phyloP scores from a whole-genome alignment of 2,113 vertebrate species.

The Apeltes quadracus region DNA sequence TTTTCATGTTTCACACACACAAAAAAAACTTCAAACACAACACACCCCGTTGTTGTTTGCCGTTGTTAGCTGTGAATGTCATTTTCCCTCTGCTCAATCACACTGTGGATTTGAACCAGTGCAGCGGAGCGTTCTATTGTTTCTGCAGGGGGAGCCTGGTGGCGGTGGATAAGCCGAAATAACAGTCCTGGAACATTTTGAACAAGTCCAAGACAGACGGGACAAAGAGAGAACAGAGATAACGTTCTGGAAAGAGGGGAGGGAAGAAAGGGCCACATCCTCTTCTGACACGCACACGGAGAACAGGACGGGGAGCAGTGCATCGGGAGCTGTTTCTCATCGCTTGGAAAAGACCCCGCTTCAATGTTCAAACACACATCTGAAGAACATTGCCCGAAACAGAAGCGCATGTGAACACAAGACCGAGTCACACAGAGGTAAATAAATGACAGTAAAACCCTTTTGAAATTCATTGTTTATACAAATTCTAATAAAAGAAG shows the following conservation, averaged over 20 bases:
- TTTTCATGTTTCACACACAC: constrained; percentile 42
- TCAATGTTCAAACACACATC: not conserved
- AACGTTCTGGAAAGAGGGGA: constrained; percentile 12
- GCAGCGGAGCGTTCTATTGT: constrained; percentile 39
- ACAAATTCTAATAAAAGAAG: constrained; percentile 41
- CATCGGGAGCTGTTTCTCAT: not conserved
- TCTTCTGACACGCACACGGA: constrained; percentile 6
- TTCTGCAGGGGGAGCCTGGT: constrained; percentile 53
- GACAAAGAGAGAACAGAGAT: constrained; percentile 32
- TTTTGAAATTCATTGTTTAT: constrained; percentile 35
- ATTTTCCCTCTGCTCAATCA: constrained; percentile 7
- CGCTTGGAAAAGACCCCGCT: not conserved
- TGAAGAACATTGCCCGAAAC: not conserved
- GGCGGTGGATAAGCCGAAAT: constrained; percentile 67
- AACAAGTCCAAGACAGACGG: constrained; percentile 19
- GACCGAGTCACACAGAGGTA: not conserved
- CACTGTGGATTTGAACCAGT: constrained; percentile 46
- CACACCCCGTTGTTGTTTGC: constrained; percentile 20
- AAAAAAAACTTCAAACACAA: constrained; percentile 18
- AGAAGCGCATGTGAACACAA: not conserved
- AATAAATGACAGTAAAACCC: constrained; percentile 14
- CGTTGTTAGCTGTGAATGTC: constrained; percentile 8
- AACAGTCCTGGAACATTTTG: constrained; percentile 56
- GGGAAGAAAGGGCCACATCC: not conserved
- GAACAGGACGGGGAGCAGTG: constrained; percentile 10